Base-by-base conservation (phyloP, 2,797 vertebrate species). In the Momotus momota region DNA sequence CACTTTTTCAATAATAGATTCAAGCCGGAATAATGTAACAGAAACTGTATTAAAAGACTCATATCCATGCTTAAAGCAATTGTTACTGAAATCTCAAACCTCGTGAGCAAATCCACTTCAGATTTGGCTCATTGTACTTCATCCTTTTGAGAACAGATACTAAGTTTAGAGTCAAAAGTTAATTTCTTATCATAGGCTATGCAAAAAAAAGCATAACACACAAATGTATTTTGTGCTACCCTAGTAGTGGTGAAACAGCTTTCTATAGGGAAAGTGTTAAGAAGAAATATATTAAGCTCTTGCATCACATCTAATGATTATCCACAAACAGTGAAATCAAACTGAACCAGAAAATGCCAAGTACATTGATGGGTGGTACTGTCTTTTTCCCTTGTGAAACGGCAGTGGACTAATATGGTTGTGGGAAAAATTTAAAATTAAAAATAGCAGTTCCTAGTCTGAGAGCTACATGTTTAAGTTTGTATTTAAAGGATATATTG, bases 61-160 rank as follows among this genome's bases (percentile, higher is more conserved):
- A 16, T 43, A 84, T 86, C 43, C 25, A 57, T 64, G 62, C 51
- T 88, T 94, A 73, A 73, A 91, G 54, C 70, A 94, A 29, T 79
- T 81, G 62, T 52, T 86, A 90, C 29, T 69, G 69, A 88, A 94
- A 86, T 88, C 62, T 55, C 65, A 86, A 96, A n/a, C 58, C 51
- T 84, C 23, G 14, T 9, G 7, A 93, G 54, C 27, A 91, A 94
- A 81, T 69, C 31, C 25, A 16, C 38, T 78, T 81, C 46, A 66
- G 60, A 71, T 88, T 84, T 81, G 46, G 27, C 43, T 87, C 33
- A 54, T 35, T 84, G 54, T 92, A 66, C 27, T 64, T 87, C 25
- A 75, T 64, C 27, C 38, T 81, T 93, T 43, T 52, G 40, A 69
- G 79, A 96, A 83, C 27, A 86, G 71, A 92, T 91, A 90, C 19